Conservation (phyloP, 92 coral and sea anemone species). For the Muricea muricata region DNA sequence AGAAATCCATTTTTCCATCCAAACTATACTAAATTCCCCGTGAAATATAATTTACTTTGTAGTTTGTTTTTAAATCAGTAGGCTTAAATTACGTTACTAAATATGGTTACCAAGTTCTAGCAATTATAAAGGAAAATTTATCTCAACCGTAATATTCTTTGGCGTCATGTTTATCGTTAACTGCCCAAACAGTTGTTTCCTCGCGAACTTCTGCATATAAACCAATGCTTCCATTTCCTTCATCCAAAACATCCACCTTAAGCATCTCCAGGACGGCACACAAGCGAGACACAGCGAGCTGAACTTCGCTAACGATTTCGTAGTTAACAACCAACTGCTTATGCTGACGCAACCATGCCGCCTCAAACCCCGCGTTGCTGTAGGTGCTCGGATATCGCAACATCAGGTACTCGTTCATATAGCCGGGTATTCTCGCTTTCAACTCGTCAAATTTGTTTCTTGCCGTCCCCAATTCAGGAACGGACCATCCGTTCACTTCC, state of each 20-base stretch:
- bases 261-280: not conserved
- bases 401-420: not conserved
- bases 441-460: not conserved
- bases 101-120: too few species aligned
- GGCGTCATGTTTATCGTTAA: not conserved
- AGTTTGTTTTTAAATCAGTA: too few species aligned
- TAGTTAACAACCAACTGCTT: not conserved
- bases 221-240: not conserved
- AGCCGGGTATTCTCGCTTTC: not conserved
- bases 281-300: not conserved
- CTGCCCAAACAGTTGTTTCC: not conserved
- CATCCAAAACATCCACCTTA: not conserved
- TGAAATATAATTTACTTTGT: too few species aligned
- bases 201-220: not conserved
- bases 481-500: not conserved
- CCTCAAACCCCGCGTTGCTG: not conserved
- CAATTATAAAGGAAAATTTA: too few species aligned
- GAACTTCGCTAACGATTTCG: constrained; percentile 5
- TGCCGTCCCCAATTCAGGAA: not conserved
- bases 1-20: too few species aligned
- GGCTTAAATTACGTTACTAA: too few species aligned
- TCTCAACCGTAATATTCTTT: not conserved
- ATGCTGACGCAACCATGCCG: not conserved
- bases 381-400: not conserved
- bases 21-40: too few species aligned